Percentiles rank a stretch among this genome's conserved stretches.
phyloP scores from a whole-genome alignment of 2,888 invertebrate species.

The Ornithoptera alexandrae region DNA sequence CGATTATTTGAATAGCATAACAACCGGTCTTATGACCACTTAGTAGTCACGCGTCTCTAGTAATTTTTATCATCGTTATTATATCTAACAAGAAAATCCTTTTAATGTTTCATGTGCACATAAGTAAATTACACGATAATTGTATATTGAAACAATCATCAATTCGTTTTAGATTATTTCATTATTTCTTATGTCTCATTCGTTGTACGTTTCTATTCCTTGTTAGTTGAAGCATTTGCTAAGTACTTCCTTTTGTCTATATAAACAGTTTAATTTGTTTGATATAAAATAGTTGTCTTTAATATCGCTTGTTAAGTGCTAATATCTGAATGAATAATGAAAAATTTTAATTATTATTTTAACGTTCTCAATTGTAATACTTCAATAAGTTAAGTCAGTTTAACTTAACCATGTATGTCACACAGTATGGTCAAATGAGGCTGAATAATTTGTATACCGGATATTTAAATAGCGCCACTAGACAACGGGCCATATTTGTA shows the following conservation, averaged over 20 bases:
- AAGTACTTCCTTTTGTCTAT: background rate
- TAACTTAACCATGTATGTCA: constrained; percentile 41
- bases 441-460: too few species aligned
- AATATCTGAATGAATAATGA: too few species aligned
- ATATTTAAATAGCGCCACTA: constrained; percentile 60
- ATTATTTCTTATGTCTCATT: background rate
- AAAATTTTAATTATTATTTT: too few species aligned
- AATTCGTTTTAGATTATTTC: constrained; percentile 19
- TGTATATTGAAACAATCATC: constrained; percentile 4
- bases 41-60: constrained; percentile 5
- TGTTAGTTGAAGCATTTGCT: background rate
- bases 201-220: background rate
- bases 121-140: constrained; percentile 20
- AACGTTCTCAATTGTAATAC: too few species aligned
- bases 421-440: background rate
- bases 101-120: constrained; percentile 2
- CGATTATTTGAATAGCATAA: constrained; percentile 27
- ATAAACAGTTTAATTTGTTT: background rate
- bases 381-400: constrained; percentile 35
- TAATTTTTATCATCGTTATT: background rate
- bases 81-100: constrained; percentile 6
- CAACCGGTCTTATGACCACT: background rate
- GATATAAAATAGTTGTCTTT: too few species aligned
- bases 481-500: constrained; percentile 60
- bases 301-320: too few species aligned